Evolutionary conservation across 2,113 vertebrate genomes (phyloP).

Genomic region (Heterochromis multidens): DNA sequence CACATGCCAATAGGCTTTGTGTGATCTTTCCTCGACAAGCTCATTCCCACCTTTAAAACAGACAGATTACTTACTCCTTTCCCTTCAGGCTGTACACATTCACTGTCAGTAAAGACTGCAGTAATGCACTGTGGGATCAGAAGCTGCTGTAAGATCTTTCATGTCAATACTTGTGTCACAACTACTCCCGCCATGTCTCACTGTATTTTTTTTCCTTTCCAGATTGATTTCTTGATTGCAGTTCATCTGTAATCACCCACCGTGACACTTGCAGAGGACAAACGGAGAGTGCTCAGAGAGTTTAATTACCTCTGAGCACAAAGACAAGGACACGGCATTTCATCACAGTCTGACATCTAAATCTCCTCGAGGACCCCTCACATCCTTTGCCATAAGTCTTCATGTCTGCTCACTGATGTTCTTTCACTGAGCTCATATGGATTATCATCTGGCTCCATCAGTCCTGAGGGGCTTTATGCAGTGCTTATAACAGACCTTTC

Average conservation of each 20-base stretch:
- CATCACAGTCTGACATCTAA: constrained; percentile 24
- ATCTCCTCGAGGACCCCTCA: constrained; percentile 16
- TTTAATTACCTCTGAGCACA: constrained; percentile 34
- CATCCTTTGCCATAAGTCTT: constrained; percentile 1
- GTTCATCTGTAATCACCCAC: constrained; percentile 23
- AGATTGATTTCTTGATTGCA: constrained; percentile 24
- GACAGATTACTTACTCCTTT: not conserved
- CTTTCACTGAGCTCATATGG: constrained; percentile 2
- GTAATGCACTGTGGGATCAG: not conserved
- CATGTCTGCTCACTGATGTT: not conserved
- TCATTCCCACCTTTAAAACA: not conserved
- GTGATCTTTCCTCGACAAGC: not conserved
- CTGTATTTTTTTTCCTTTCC: not conserved
- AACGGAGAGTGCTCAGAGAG: not conserved
- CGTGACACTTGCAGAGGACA: constrained; percentile 12
- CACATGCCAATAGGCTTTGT: not conserved
- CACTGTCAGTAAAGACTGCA: constrained; percentile 24
- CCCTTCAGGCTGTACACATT: constrained; percentile 13
- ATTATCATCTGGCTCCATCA: constrained; percentile 13
- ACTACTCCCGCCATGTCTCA: not conserved
- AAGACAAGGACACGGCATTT: constrained; percentile 31
- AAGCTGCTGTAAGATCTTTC: not conserved
- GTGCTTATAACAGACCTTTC: constrained; percentile 24
- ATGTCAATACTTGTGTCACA: not conserved
- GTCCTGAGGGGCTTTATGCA: constrained; percentile 9